These are phyloP conservation scores for Embiotoca jacksoni DNA, from an alignment of 2,113 vertebrate genomes.

Conservation along the genomic window DNA sequence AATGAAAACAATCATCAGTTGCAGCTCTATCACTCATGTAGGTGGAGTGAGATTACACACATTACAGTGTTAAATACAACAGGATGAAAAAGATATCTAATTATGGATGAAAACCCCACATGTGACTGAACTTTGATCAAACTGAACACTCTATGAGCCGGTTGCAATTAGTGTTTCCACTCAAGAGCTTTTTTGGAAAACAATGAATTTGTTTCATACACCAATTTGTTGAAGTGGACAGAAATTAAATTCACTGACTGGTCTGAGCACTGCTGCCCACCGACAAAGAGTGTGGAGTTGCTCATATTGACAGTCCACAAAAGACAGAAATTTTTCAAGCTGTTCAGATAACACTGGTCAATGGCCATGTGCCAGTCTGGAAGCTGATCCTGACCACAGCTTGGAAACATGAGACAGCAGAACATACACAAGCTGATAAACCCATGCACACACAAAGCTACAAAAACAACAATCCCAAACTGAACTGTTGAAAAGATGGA, in stretches of 20 bases:
- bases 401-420: conserved; percentile 17
- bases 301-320: conserved; percentile 1
- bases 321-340: conserved; percentile 12
- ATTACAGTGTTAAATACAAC: neutral
- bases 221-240: neutral
- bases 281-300: neutral
- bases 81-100: neutral
- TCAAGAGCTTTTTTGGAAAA: neutral
- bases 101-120: neutral
- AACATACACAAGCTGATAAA: conserved; percentile 13
- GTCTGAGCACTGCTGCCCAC: conserved; percentile 11
- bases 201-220: neutral
- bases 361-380: conserved; percentile 18
- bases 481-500: conserved; percentile 19
- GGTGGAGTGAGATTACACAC: neutral
- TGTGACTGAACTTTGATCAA: neutral
- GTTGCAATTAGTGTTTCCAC: neutral
- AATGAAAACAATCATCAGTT: neutral
- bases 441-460: conserved; percentile 1
- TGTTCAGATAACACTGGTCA: conserved; percentile 32
- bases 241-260: neutral
- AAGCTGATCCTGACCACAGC: conserved; percentile 30
- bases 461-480: conserved; percentile 16
- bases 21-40: neutral
- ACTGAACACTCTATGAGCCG: neutral